phyloP scores from a whole-genome alignment of 2,113 vertebrate genomes.

The Thunnus thynnus region DNA sequence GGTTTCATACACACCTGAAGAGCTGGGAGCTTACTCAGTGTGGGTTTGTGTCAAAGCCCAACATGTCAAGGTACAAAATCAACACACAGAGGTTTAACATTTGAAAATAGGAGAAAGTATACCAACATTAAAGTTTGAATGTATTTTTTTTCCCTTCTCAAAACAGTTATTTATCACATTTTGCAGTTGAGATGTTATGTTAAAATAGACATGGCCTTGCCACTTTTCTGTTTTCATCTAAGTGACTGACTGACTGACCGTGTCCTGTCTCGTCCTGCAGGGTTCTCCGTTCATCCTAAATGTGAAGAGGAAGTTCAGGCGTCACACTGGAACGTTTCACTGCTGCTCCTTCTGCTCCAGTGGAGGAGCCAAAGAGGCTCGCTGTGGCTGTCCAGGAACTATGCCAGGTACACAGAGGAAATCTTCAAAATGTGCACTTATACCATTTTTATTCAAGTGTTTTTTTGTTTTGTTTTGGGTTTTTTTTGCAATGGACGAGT shows the following conservation, averaged over 20 bases:
- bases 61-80: slow-evolving; percentile 88
- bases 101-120: too few species aligned
- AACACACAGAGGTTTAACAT: too few species aligned
- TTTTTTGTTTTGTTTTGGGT: too few species aligned
- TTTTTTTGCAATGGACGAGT: too few species aligned
- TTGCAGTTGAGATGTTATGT: neutral
- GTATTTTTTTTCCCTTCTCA: too few species aligned
- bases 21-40: slow-evolving; percentile 86
- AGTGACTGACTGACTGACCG: neutral
- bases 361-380: slow-evolving; percentile 89
- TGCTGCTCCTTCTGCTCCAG: slow-evolving; percentile 97
- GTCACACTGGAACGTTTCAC: slow-evolving; percentile 90
- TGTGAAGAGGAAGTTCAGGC: slow-evolving; percentile 85
- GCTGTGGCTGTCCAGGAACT: slow-evolving; percentile 91
- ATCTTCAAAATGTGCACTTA: neutral
- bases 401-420: slow-evolving; percentile 89
- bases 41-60: slow-evolving; percentile 89
- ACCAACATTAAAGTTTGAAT: too few species aligned
- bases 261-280: slow-evolving; percentile 71
- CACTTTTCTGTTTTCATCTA: neutral
- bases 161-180: neutral
- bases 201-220: neutral
- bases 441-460: too few species aligned
- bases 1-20: slow-evolving; percentile 88
- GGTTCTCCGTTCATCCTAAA: slow-evolving; percentile 90